Conservation (phyloP, 2,888 invertebrate genomes). For the Pristionchus maxplancki region DNA sequence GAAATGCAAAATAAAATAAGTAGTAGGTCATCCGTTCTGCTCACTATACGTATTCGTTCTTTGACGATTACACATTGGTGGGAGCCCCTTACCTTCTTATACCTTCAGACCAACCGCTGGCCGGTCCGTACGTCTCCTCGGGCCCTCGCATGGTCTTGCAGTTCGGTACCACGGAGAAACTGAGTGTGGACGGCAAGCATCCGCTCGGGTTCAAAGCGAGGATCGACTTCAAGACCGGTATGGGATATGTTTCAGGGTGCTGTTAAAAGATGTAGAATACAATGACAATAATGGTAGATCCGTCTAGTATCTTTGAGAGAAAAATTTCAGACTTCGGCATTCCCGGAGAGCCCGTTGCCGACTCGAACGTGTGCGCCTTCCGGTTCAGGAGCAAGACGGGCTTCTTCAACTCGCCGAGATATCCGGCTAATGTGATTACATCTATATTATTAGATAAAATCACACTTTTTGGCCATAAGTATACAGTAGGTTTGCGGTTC, state of each 20-base stretch:
- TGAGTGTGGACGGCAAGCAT: slow-evolving; percentile 57
- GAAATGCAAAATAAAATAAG: too few relatives aligned
- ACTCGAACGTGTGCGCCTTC: slow-evolving; percentile 78
- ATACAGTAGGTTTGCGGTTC: too few relatives aligned
- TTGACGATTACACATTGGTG: too few relatives aligned
- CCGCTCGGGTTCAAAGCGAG: slow-evolving; percentile 78
- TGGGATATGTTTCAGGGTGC: not conserved
- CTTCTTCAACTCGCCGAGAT: slow-evolving; percentile 79
- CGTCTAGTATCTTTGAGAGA: too few relatives aligned
- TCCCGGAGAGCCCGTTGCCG: slow-evolving; percentile 78
- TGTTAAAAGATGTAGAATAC: too few relatives aligned
- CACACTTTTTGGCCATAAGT: too few relatives aligned
- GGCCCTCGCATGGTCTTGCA: slow-evolving; percentile 78
- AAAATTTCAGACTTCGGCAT: slow-evolving; percentile 79
- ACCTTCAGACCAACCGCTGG: slow-evolving; percentile 55
- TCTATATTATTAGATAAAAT: not conserved
- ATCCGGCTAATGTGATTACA: slow-evolving; percentile 73
- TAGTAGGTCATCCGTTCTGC: too few relatives aligned
- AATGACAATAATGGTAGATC: too few relatives aligned
- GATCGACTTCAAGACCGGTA: slow-evolving; percentile 80
- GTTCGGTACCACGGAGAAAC: slow-evolving; percentile 77
- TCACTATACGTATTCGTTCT: too few relatives aligned
- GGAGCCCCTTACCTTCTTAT: too few relatives aligned
- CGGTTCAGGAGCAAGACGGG: slow-evolving; percentile 77
- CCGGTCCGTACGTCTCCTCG: slow-evolving; percentile 69